Evolutionary conservation across 2,113 vertebrate species (phyloP).

Genomic region (Gorsachius goisagi): DNA sequence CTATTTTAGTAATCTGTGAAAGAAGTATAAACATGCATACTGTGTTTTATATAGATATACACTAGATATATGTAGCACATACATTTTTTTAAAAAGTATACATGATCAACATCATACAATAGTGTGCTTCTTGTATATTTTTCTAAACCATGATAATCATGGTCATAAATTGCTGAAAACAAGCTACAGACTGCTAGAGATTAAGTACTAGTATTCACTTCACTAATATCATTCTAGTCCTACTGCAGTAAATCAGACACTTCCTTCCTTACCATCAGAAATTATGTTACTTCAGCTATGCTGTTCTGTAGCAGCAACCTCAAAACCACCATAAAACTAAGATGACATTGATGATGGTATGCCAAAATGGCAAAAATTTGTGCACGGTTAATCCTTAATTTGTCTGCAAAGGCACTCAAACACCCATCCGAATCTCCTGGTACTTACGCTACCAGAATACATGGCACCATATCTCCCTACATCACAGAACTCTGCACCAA

Average conservation of each 20-base stretch:
- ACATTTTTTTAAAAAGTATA: not conserved
- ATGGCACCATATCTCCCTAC: fast-evolving
- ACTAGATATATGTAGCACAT: fast-evolving
- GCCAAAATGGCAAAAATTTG: not conserved
- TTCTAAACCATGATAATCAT: not conserved
- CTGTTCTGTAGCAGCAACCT: not conserved
- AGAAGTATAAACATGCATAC: not conserved
- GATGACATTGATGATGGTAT: not conserved
- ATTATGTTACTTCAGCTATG: not conserved
- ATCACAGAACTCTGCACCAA: not conserved
- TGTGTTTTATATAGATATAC: not conserved
- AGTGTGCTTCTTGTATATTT: not conserved
- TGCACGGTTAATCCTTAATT: not conserved
- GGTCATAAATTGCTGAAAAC: not conserved
- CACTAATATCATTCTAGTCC: not conserved
- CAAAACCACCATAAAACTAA: not conserved
- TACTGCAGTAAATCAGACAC: not conserved
- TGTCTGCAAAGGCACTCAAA: not conserved
- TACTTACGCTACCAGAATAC: not conserved
- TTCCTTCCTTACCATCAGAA: not conserved
- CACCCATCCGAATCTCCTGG: not conserved
- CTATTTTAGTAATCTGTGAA: slow-evolving; percentile 86
- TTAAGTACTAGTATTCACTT: not conserved
- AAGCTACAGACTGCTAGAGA: not conserved
- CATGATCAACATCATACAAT: not conserved